A percentile compares a stretch with the other conserved stretches of the same genome.
These are phyloP conservation scores for Volucella zonaria DNA, from an alignment of 2,888 invertebrate genomes.

Conservation along the genomic window DNA sequence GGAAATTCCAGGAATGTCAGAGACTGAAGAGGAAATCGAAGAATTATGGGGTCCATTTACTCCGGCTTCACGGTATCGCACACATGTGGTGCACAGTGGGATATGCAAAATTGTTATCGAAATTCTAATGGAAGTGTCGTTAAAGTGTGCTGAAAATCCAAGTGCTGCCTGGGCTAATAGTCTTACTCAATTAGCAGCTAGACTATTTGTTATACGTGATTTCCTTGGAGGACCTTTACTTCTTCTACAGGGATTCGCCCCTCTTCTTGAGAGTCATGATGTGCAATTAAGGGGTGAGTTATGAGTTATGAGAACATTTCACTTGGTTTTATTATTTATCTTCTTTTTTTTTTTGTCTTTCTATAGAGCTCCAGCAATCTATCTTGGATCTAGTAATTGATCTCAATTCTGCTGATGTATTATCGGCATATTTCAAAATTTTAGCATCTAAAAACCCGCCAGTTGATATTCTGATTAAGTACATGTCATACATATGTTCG, in stretches of 20 bases:
- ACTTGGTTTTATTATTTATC: background rate
- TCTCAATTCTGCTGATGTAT: slow-evolving; percentile 81
- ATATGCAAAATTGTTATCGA: slow-evolving; percentile 81
- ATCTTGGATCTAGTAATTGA: slow-evolving; percentile 86
- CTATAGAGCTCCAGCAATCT: slow-evolving; percentile 86
- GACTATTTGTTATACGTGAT: slow-evolving; percentile 81
- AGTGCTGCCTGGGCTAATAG: slow-evolving; percentile 79
- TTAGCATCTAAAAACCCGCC: slow-evolving; percentile 85
- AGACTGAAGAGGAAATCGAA: slow-evolving; percentile 78
- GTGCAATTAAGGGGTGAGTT: slow-evolving; percentile 78
- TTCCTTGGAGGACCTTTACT: slow-evolving; percentile 81
- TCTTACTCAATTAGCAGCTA: slow-evolving; percentile 80
- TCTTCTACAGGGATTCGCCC: slow-evolving; percentile 80
- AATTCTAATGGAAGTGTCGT: slow-evolving; percentile 80
- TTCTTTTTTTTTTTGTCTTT: background rate
- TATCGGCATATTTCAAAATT: slow-evolving; percentile 85
- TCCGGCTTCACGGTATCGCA: slow-evolving; percentile 81
- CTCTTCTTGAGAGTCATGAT: slow-evolving; percentile 79
- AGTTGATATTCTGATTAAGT: slow-evolving; percentile 84
- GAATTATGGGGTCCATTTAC: slow-evolving; percentile 79
- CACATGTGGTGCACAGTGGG: slow-evolving; percentile 80
- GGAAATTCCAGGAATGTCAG: slow-evolving; percentile 80
- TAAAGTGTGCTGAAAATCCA: slow-evolving; percentile 79
- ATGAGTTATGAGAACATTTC: too few species aligned
- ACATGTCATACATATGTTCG: slow-evolving; percentile 82